Evolutionary conservation across 2,797 vertebrate species (phyloP).

Genomic region (Erpetoichthys calabaricus): DNA sequence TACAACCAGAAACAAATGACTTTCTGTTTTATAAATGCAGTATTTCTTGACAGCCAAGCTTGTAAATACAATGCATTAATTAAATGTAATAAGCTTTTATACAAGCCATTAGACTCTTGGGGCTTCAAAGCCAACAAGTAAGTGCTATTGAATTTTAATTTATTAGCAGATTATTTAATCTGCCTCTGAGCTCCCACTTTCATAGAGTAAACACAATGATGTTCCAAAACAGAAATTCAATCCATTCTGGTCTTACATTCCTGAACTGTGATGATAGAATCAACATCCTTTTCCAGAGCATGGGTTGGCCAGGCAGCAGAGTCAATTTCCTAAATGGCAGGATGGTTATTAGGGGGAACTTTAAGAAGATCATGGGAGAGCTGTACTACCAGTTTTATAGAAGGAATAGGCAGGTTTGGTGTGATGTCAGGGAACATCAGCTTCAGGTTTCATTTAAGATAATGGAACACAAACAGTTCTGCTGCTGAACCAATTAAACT

Average conservation of each 20-base stretch:
- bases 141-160: conserved; percentile 7
- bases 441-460: too few species aligned
- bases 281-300: too few species aligned
- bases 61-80: conserved; percentile 9
- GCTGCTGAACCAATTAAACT: too few species aligned
- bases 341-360: too few species aligned
- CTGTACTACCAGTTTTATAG: too few species aligned
- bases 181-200: background rate
- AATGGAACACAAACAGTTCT: too few species aligned
- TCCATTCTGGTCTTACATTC: conserved; percentile 1
- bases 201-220: conserved; percentile 1
- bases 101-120: conserved; percentile 6
- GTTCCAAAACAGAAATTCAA: background rate
- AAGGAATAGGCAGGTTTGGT: too few species aligned
- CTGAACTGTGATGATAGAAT: background rate
- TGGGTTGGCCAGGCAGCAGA: too few species aligned
- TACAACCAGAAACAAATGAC: too few species aligned
- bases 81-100: conserved; percentile 5
- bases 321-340: too few species aligned
- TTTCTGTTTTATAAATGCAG: background rate
- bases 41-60: conserved; percentile 6
- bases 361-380: too few species aligned
- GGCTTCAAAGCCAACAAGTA: conserved; percentile 3
- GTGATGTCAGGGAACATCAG: too few species aligned
- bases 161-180: conserved; percentile 2